Conservation (phyloP, 2,888 invertebrate species). For the Himalopsyche kuldschensis region DNA sequence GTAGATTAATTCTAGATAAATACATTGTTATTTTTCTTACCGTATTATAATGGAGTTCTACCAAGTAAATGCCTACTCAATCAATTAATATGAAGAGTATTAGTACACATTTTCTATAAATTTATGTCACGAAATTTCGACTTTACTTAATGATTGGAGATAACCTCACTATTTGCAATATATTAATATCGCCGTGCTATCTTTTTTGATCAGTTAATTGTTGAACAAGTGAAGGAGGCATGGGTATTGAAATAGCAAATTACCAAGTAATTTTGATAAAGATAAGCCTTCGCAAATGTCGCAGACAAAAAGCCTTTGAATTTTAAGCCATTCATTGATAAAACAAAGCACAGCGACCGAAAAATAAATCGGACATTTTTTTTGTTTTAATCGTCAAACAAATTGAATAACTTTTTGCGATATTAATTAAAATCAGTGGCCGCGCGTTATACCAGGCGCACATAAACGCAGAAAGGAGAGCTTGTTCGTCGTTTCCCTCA, state of each 20-base stretch:
- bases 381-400: slow-evolving; percentile 33
- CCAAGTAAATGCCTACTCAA: too few species aligned
- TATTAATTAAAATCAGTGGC: slow-evolving; percentile 34
- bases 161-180: not conserved
- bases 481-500: not conserved
- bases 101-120: too few species aligned
- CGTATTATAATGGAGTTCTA: too few species aligned
- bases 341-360: not conserved
- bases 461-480: not conserved
- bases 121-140: too few species aligned
- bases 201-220: not conserved
- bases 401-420: slow-evolving; percentile 39
- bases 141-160: too few species aligned
- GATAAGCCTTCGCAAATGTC: not conserved
- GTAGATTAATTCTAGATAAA: too few species aligned
- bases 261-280: not conserved
- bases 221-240: not conserved
- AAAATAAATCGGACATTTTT: not conserved
- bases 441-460: slow-evolving; percentile 1
- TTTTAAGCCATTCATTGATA: not conserved
- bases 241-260: not conserved
- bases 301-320: not conserved
- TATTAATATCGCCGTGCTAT: not conserved
- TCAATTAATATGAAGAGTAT: too few species aligned
- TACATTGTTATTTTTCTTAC: too few species aligned